Percentiles rank a stretch among this genome's conserved stretches.
These are phyloP conservation scores for Halcyon smyrnensis DNA, from an alignment of 2,797 vertebrate species.

Conservation along the genomic window DNA sequence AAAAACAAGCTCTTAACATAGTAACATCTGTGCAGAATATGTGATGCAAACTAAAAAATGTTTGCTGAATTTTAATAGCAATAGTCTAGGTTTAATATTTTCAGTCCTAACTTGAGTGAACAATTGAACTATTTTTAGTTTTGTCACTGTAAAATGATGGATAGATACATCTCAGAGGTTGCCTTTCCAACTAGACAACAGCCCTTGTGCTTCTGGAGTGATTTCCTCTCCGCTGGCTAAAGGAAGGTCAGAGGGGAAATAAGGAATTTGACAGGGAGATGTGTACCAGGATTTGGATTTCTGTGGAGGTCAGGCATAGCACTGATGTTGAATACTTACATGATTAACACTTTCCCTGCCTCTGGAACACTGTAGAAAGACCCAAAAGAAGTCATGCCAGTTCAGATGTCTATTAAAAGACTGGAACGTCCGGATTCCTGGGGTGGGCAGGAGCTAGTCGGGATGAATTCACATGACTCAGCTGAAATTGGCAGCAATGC, in stretches of 20 bases:
- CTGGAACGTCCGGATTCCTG: constrained; percentile 9
- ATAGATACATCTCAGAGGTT: background rate
- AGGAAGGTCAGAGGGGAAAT: constrained; percentile 51
- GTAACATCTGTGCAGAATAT: background rate
- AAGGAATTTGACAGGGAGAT: constrained; percentile 45
- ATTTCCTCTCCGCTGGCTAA: background rate
- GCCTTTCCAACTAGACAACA: background rate
- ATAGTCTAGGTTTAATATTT: background rate
- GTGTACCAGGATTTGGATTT: constrained; percentile 3
- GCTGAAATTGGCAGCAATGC: background rate
- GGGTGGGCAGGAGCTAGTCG: background rate
- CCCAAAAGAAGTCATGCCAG: background rate
- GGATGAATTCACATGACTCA: constrained; percentile 14
- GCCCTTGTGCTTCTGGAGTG: background rate
- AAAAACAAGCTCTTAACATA: background rate
- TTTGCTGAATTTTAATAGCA: background rate
- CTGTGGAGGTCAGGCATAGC: background rate
- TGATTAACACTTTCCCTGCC: constrained; percentile 24
- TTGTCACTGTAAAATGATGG: background rate
- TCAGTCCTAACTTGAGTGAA: background rate
- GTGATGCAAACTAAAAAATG: background rate
- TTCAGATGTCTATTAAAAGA: background rate
- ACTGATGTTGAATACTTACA: background rate
- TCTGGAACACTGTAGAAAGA: background rate
- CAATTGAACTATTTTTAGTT: background rate